These are phyloP conservation scores for Diceros bicornis DNA, from an alignment of 2,797 vertebrate genomes.

Conservation along the genomic window DNA sequence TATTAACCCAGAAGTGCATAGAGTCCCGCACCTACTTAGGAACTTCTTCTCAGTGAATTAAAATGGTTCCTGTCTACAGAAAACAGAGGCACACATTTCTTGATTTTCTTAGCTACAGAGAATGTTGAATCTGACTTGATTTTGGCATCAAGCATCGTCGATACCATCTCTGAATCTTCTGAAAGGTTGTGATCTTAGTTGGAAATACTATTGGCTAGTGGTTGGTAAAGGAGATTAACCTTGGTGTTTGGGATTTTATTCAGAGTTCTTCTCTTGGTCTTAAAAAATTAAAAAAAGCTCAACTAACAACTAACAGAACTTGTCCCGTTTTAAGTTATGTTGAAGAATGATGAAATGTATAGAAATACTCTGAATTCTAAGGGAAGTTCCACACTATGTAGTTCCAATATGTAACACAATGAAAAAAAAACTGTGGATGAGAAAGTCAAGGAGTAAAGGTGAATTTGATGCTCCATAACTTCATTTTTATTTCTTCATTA, in stretches of 20 bases:
- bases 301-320: background rate
- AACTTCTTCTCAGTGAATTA: background rate
- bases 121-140: background rate
- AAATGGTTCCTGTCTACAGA: background rate
- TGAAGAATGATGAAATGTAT: background rate
- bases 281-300: background rate
- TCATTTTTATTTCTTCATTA: background rate
- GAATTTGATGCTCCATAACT: background rate
- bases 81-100: background rate
- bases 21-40: background rate
- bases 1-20: background rate
- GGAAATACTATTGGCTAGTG: background rate
- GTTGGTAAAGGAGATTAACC: background rate
- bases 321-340: background rate
- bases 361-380: slow-evolving; percentile 50
- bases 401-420: background rate
- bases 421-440: background rate
- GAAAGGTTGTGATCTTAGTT: background rate
- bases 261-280: background rate
- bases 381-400: background rate
- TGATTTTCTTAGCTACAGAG: background rate
- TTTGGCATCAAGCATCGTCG: background rate
- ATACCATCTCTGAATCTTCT: background rate
- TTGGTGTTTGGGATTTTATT: background rate
- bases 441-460: background rate